phyloP scores from a whole-genome alignment of 2,113 vertebrate genomes.

The Ariopsis seemanni region DNA sequence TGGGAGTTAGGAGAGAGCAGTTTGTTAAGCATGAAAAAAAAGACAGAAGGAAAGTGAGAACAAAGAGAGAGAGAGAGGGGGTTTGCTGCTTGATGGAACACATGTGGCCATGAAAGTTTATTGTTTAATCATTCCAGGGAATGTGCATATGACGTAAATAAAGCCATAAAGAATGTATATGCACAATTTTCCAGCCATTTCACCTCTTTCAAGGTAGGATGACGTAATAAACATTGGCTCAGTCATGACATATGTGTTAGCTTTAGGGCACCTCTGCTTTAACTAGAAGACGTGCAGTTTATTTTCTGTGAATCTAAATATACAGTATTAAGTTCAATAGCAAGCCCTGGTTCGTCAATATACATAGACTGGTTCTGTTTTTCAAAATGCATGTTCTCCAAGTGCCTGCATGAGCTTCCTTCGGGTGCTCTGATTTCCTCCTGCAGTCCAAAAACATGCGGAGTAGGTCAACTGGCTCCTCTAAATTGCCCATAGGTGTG shows the following conservation, averaged over 20 bases:
- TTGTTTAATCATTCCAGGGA: slow-evolving; percentile 26
- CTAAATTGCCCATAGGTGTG: no score
- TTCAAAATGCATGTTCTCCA: no score
- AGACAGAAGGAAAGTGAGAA: neutral
- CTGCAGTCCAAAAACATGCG: no score
- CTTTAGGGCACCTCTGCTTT: neutral
- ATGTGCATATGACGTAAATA: slow-evolving; percentile 20
- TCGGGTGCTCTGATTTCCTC: no score
- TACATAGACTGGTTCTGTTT: neutral
- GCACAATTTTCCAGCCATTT: slow-evolving; percentile 31
- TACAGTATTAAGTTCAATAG: neutral
- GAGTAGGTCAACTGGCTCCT: no score
- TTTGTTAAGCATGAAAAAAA: neutral
- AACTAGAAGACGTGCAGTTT: neutral
- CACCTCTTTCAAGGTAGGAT: slow-evolving; percentile 1
- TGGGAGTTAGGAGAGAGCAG: neutral
- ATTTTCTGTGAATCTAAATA: neutral
- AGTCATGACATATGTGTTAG: neutral
- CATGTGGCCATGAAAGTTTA: slow-evolving; percentile 31
- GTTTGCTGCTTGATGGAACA: slow-evolving; percentile 15
- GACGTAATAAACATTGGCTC: slow-evolving; percentile 31
- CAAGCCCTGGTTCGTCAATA: neutral
- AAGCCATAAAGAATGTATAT: slow-evolving; percentile 9
- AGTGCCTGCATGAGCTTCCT: no score
- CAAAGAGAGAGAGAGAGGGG: neutral